Evolutionary conservation across 2,113 vertebrate genomes (phyloP).

Genomic region (Mesoclemmys tuberculata): DNA sequence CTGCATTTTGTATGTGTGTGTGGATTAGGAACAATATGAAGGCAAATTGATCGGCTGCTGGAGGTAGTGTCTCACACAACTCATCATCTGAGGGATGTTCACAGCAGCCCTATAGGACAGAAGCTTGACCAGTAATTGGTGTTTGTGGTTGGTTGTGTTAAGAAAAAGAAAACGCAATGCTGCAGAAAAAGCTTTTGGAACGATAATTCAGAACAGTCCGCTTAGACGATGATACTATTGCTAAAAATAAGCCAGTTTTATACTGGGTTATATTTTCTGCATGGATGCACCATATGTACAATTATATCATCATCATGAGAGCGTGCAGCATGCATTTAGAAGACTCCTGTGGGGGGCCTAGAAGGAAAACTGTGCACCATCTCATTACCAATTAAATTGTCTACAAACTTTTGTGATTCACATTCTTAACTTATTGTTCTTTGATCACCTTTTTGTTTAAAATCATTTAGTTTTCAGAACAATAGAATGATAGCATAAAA

Average conservation of each 20-base stretch:
- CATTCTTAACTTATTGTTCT: background rate
- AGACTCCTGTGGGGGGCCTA: too few species aligned
- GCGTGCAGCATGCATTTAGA: background rate
- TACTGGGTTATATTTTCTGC: fast-evolving
- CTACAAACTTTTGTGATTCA: background rate
- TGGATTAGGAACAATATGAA: background rate
- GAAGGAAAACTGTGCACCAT: background rate
- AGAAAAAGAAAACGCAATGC: background rate
- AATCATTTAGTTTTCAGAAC: background rate
- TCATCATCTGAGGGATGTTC: background rate
- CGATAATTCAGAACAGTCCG: fast-evolving
- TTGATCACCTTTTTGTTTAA: background rate
- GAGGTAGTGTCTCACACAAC: fast-evolving
- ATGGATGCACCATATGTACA: fast-evolving
- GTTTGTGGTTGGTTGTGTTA: fast-evolving
- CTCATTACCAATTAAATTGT: background rate
- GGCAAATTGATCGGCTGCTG: background rate
- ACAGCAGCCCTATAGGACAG: background rate
- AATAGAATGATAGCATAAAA: background rate
- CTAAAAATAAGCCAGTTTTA: background rate
- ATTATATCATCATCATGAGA: background rate
- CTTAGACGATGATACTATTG: background rate
- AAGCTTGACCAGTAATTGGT: background rate
- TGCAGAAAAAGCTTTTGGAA: background rate
- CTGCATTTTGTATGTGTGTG: background rate